A percentile compares a stretch with the other conserved stretches of the same genome.
Evolutionary conservation across 2,888 invertebrate genomes (phyloP).

Genomic region (Ferrisia virgata): DNA sequence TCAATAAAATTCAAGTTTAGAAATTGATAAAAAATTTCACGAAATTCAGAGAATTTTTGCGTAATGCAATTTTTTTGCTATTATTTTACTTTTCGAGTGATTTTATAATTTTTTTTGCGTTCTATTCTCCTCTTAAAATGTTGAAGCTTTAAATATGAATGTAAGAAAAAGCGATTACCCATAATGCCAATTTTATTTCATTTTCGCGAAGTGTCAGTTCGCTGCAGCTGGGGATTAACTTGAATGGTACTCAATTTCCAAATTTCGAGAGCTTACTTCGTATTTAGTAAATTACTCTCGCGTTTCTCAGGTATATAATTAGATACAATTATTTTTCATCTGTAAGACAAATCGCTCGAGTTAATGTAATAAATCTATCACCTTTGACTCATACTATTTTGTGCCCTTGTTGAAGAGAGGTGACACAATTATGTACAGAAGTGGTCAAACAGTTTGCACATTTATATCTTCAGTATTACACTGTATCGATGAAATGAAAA

Average conservation of each 20-base stretch:
- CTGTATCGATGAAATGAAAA: not conserved
- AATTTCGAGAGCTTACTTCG: not conserved
- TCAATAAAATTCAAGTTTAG: not conserved
- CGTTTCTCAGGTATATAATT: not conserved
- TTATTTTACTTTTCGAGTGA: not conserved
- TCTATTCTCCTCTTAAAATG: not conserved
- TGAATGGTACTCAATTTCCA: not conserved
- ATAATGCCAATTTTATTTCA: not conserved
- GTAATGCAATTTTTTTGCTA: not conserved
- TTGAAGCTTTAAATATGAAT: not conserved
- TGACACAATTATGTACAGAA: not conserved
- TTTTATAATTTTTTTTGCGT: not conserved
- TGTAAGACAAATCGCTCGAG: not conserved
- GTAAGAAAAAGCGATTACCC: not conserved
- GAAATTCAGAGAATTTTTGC: not conserved
- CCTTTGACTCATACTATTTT: not conserved
- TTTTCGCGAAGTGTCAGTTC: not conserved
- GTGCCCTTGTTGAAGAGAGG: not conserved
- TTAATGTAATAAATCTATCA: not conserved
- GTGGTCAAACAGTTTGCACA: not conserved
- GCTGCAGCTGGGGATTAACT: constrained; percentile 11
- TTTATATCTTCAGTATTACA: not conserved
- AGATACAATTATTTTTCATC: not conserved
- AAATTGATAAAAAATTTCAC: not conserved
- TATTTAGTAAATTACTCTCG: not conserved